These are phyloP conservation scores for Chloebia gouldiae DNA, from an alignment of 2,113 vertebrate species.

Conservation along the genomic window DNA sequence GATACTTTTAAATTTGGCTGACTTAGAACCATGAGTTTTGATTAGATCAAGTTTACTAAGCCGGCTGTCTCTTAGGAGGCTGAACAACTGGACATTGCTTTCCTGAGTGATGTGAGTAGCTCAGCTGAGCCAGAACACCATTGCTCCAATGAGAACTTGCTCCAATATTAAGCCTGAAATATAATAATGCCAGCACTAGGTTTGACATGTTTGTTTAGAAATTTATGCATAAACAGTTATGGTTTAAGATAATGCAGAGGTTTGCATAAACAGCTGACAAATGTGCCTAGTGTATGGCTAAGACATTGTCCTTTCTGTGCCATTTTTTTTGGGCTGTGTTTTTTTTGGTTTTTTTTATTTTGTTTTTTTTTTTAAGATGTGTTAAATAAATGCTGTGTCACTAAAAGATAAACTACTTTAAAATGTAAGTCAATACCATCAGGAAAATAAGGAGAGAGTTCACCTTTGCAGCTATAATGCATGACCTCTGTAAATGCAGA, in stretches of 20 bases:
- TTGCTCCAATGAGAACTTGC: neutral
- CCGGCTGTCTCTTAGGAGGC: neutral
- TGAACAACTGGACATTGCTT: neutral
- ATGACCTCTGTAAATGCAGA: neutral
- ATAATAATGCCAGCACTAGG: neutral
- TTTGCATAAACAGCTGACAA: neutral
- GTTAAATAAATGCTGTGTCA: neutral
- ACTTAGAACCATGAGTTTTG: neutral
- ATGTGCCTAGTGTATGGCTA: neutral
- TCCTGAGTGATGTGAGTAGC: neutral
- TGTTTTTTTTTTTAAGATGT: neutral
- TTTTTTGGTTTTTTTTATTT: neutral
- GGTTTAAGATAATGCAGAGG: neutral
- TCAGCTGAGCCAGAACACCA: neutral
- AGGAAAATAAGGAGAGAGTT: neutral
- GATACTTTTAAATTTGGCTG: neutral
- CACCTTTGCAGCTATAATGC: neutral
- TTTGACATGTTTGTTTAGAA: neutral
- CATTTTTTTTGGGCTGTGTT: fast-evolving
- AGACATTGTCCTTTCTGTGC: neutral
- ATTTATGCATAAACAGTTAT: neutral
- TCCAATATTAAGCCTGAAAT: neutral
- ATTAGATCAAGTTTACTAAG: neutral
- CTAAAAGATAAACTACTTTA: neutral
- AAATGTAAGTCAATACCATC: neutral